Evolutionary conservation across 2,113 vertebrate species (phyloP), one percentile per base, ranked within the genome.

Genomic region (Pipra filicauda): DNA sequence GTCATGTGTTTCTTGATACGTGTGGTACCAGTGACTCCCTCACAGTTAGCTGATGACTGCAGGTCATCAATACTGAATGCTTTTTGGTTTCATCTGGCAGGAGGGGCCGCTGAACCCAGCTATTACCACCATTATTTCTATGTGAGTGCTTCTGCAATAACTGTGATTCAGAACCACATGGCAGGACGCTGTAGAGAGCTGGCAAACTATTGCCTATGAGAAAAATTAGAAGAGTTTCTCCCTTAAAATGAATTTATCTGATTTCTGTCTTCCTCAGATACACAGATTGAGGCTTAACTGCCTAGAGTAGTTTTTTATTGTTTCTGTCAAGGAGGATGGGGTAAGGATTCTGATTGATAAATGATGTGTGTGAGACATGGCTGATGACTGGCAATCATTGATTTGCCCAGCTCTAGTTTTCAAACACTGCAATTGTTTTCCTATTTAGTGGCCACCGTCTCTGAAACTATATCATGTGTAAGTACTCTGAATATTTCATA

Each of bases 401-500:
- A 91, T 96, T 95, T 95, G 44, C 57, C 65, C 76, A 69, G 72
- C 69, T 96, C 74, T 81, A 41, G 79, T 93, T 95, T 94, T 86
- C 92, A 96, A 93, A 94, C 90, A 69, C 72, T 88, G 72, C 90
- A 94, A 85, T 97, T 95, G 87, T 81, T 82, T 95, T 96, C 94
- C 95, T 95, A 89, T 96, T 96, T 96, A 83, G 94, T 5, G 46
- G 79, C 55, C 74, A 75, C 49, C 70, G 30, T 74, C 66, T 77
- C 93, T 96, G 89, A 92, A 94, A 84, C 82, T 59, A 10, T 93
- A 83, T 94, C 91, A 84, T 93, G 33, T 82, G 86, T 86, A 72
- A 96, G 88, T 93, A 91, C 88, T 89, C 91, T 75, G 82, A 95
- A 95, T 97, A 97, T 91, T 92, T 87, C 90, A 87, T 76, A 89